phyloP scores from a whole-genome alignment of 2,113 vertebrate genomes.

The Sterrhoptilus dennistouni region DNA sequence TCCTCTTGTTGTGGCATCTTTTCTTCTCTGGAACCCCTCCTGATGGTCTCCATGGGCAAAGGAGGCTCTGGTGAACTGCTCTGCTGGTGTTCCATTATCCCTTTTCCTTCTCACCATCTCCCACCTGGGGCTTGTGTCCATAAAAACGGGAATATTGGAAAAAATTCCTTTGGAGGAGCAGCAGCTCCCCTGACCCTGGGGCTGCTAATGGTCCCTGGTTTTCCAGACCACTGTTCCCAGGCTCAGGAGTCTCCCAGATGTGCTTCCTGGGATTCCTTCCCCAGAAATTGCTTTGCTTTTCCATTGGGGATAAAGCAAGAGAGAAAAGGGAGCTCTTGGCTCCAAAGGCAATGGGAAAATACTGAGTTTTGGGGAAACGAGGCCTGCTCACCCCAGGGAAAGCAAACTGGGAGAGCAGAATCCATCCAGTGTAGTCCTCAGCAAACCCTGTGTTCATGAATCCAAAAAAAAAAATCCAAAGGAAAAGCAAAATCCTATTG shows the following conservation, averaged over 20 bases:
- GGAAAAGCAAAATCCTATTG: too few relatives aligned
- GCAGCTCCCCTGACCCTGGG: fast-evolving
- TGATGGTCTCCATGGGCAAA: fast-evolving
- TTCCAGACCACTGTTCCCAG: neutral
- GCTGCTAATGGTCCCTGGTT: fast-evolving
- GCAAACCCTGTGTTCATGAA: too few relatives aligned
- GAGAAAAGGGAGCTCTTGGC: neutral
- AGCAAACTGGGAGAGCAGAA: too few relatives aligned
- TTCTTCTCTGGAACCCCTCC: neutral
- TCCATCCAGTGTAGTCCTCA: too few relatives aligned
- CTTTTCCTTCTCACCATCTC: neutral
- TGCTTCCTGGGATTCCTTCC: neutral
- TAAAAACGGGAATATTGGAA: neutral
- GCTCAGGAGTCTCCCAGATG: neutral
- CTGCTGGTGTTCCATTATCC: neutral
- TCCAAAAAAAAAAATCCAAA: too few relatives aligned
- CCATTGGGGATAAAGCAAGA: neutral
- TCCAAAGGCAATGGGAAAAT: too few relatives aligned
- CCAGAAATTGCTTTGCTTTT: neutral
- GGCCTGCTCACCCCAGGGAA: too few relatives aligned
- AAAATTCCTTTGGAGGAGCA: fast-evolving
- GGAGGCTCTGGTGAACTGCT: neutral
- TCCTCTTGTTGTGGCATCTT: neutral
- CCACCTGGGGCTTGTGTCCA: fast-evolving
- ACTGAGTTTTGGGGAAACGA: too few relatives aligned